Evolutionary conservation across 2,797 vertebrate genomes (phyloP).

Genomic region (Orestias chungarensis): DNA sequence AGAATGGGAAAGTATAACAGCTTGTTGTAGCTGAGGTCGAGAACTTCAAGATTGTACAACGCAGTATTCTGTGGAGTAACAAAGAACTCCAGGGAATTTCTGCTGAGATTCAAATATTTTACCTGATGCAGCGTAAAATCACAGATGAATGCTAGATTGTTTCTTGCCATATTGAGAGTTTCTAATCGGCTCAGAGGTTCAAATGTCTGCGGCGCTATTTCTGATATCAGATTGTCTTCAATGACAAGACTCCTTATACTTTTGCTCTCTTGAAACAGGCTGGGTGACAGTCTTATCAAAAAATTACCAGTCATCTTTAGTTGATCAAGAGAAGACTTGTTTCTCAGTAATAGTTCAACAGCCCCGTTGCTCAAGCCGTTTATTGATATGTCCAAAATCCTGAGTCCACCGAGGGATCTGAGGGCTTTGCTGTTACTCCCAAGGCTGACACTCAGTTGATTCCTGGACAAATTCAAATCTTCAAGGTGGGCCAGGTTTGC

Average conservation of each 20-base stretch:
- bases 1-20: conserved; percentile 81
- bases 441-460: conserved; percentile 73
- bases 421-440: conserved; percentile 73
- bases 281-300: conserved; percentile 70
- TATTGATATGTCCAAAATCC: conserved; percentile 79
- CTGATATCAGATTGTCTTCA: conserved; percentile 79
- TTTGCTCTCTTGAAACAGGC: conserved; percentile 70
- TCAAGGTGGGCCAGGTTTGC: conserved; percentile 72
- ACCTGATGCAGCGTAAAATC: conserved; percentile 82
- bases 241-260: conserved; percentile 71
- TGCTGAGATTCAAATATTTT: conserved; percentile 80
- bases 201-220: conserved; percentile 79
- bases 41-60: conserved; percentile 75
- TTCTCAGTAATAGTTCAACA: conserved; percentile 75
- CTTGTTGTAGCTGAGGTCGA: conserved; percentile 83
- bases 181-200: conserved; percentile 73
- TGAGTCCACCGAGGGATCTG: conserved; percentile 62
- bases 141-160: conserved; percentile 80
- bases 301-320: conserved; percentile 78
- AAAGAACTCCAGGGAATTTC: conserved; percentile 81
- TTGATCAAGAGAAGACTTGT: conserved; percentile 71
- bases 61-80: conserved; percentile 45
- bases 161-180: conserved; percentile 77
- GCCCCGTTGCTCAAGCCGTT: conserved; percentile 77
- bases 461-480: conserved; percentile 79